A percentile compares a stretch with the other conserved stretches of the same genome.
Evolutionary conservation across 2,888 invertebrate species (phyloP).

Genomic region (Calameuta idolon): DNA sequence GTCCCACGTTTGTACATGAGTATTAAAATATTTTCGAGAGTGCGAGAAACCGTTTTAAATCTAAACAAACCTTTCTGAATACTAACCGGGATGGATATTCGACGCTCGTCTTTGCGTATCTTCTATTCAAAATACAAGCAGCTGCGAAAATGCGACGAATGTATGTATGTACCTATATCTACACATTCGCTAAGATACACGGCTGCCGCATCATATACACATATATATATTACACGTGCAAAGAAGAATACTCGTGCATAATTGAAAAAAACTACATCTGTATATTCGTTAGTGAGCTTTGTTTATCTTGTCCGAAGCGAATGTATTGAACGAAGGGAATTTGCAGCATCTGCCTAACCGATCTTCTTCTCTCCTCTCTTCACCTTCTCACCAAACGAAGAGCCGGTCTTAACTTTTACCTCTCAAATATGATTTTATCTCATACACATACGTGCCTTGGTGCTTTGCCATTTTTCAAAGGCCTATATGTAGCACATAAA

Average conservation of each 20-base stretch:
- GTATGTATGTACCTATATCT: neutral
- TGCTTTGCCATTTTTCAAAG: slow-evolving; percentile 34
- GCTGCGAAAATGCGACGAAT: neutral
- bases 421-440: neutral
- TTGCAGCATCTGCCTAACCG: slow-evolving; percentile 3
- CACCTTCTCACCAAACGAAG: neutral
- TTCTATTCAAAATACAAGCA: neutral
- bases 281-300: slow-evolving; percentile 1
- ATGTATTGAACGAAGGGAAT: slow-evolving; percentile 2
- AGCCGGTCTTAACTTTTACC: neutral
- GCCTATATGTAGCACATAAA: slow-evolving; percentile 28
- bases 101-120: neutral
- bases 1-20: neutral
- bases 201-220: neutral
- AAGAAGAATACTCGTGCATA: neutral
- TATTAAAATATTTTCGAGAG: neutral
- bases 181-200: neutral
- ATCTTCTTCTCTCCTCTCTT: neutral
- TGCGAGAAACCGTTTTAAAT: neutral
- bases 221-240: neutral
- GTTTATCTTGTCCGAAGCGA: neutral
- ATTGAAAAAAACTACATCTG: neutral
- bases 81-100: neutral
- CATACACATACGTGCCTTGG: slow-evolving; percentile 20
- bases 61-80: neutral